Evolutionary conservation across 2,113 vertebrate genomes (phyloP), one percentile per base, ranked within the genome.

Genomic region (Pteruthius melanotis): DNA sequence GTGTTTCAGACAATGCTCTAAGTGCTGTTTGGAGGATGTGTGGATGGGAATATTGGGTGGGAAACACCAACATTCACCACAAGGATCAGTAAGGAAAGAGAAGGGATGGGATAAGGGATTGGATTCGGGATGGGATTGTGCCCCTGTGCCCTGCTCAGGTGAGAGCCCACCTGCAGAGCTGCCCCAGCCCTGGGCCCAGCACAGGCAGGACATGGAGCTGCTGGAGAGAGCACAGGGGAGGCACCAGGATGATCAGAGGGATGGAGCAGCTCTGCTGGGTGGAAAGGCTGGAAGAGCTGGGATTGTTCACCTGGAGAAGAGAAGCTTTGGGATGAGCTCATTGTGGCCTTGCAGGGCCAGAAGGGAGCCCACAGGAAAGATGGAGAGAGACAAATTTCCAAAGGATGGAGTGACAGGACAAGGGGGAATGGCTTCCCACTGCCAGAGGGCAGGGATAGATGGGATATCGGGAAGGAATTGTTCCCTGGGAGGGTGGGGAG

Each of bases 311-410:
- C 37, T 13, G 33, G 27, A 59, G 15, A 16, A 3, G 12, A n/a
- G 26, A 1, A 57, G 8, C 20, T 59, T 22, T 31, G 26, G 21
- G 27, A 18, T 44, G 63, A 52, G 9, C 9, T 6, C 1, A 68
- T 0, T 42, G 44, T 22, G 31, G 13, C 44, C 26, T 77, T 44
- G 2, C 45, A 61, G 45, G 0, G 3, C 26, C 7, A 57, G 52
- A 57, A 66, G 20, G 20, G 52, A 28, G 7, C 3, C 0, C 0
- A 9, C 4, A 42, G 5, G 21, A 42, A 35, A 9, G 0, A 12
- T 8, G 37, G 13, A 37, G 31, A 35, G 61, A 50, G 21, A 59
- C 17, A 0, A 0, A 0, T 52, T 22, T 13, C 0, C 12, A 40
- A 42, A 12, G 27, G 13, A 3, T 31, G 10, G 45, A 68, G 31